Conservation (phyloP, 1,140 invertebrate genomes). For the Lepidotrigona ventralis region DNA sequence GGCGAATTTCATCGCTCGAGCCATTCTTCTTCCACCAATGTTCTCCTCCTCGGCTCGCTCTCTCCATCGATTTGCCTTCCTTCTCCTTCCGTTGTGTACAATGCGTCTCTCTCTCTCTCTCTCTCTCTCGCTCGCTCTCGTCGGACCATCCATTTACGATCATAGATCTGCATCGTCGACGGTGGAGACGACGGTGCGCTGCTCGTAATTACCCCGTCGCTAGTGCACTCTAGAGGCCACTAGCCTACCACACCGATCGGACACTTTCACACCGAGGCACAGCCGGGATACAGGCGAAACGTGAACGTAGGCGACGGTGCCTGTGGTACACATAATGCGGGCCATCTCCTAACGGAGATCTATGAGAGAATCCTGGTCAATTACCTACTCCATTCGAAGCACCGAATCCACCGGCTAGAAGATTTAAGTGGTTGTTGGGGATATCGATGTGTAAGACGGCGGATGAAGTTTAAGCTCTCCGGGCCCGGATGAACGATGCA, state of each 20-base stretch:
- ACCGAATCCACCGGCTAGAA: slow-evolving; percentile 25
- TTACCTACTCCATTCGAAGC: slow-evolving; percentile 58
- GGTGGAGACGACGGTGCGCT: slow-evolving; percentile 59
- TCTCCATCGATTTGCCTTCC: neutral
- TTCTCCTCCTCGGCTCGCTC: neutral
- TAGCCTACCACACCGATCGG: slow-evolving; percentile 54
- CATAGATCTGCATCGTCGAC: slow-evolving; percentile 71
- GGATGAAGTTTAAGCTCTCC: slow-evolving; percentile 10
- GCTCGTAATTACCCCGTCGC: slow-evolving; percentile 73
- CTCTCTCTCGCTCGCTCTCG: slow-evolving; percentile 27
- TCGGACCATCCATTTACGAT: slow-evolving; percentile 67
- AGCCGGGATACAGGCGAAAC: slow-evolving; percentile 32
- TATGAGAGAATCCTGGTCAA: slow-evolving; percentile 68
- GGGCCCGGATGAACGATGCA: neutral
- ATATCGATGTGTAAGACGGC: slow-evolving; percentile 31
- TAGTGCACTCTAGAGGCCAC: slow-evolving; percentile 71
- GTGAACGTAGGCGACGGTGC: slow-evolving; percentile 40
- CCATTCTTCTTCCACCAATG: slow-evolving; percentile 58
- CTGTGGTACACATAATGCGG: slow-evolving; percentile 60
- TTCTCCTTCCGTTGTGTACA: neutral
- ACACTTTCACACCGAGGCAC: slow-evolving; percentile 51
- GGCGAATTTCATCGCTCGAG: slow-evolving; percentile 65
- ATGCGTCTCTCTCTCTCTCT: neutral
- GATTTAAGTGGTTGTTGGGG: slow-evolving; percentile 36
- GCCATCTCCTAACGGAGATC: slow-evolving; percentile 64